Conservation (phyloP, 2,888 invertebrate species). For the Leptura quadrifasciata region DNA sequence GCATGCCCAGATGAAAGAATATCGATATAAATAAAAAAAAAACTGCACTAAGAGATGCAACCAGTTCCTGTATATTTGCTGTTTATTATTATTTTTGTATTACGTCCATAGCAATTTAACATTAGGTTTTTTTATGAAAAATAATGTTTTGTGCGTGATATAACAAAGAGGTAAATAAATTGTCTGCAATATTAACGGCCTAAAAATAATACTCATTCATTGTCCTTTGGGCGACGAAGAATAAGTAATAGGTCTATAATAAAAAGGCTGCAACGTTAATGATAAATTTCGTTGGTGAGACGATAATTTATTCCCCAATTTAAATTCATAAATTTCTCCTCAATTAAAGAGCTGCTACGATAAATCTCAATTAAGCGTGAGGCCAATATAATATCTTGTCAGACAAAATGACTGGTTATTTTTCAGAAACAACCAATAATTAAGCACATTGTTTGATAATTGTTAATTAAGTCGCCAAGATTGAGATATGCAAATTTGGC, state of each 20-base stretch:
- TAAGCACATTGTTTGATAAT: background rate
- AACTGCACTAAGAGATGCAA: too few relatives aligned
- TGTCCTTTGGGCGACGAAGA: background rate
- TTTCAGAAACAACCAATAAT: conserved; percentile 10
- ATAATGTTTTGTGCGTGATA: background rate
- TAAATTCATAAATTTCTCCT: conserved; percentile 38
- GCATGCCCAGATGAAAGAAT: too few relatives aligned
- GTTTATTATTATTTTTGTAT: too few relatives aligned
- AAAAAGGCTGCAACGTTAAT: conserved; percentile 5
- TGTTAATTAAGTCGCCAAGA: conserved; percentile 3
- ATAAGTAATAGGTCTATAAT: conserved; percentile 16
- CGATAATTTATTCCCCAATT: conserved; percentile 30
- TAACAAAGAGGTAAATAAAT: background rate
- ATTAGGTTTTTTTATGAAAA: background rate
- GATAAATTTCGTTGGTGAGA: conserved; percentile 17
- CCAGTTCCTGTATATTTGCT: too few relatives aligned
- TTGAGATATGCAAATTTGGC: conserved; percentile 1
- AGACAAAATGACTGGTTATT: conserved; percentile 16
- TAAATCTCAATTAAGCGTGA: conserved; percentile 27
- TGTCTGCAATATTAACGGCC: background rate
- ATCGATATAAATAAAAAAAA: too few relatives aligned
- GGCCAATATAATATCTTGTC: background rate
- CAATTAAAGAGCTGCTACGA: conserved; percentile 25
- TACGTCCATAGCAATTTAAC: too few relatives aligned
- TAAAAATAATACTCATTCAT: background rate